Evolutionary conservation across 53 echinoderm and acorn worm genomes (phyloP), one percentile per base, ranked within the genome.

Genomic region (Crossaster papposus): DNA sequence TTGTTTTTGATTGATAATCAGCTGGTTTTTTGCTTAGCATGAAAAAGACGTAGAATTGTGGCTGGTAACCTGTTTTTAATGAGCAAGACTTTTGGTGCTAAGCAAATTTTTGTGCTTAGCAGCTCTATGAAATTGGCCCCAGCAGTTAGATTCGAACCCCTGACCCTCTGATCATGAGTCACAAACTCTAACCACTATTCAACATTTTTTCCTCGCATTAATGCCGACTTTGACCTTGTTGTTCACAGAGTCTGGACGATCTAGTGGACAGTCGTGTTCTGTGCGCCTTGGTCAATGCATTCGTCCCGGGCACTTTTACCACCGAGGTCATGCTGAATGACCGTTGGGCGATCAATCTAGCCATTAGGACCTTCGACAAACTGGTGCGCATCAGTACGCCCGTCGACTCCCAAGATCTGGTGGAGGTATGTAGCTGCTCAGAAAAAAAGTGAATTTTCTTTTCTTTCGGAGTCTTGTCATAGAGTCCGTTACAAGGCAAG

Each of bases 321-420:
- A 94, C 96, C 0, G 98, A 97, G 65, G 94, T 97, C n/a, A 91
- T 97, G 71, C 92, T 97, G 55, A 97, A 97, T 85, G 98, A 97
- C 63, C 91, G 98, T 20, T 97, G 98, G 98, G 94, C 92, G 20
- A 93, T 93, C 82, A 97, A 97, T 58, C 92, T 97, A 8, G 98
- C 96, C 11, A 88, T 97, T 30, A 85, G 93, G 70, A 95, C 94
- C 4, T 97, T 92, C 89, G 98, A 97, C 91, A 97, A 97, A 82
- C 90, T 97, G 83, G 94, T 97, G 73, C 79, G 98, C 18, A 94
- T 97, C 36, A 81, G 28, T 17, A 97, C 95, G 10, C 98, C 98
- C 0, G 81, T 97, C 22, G 96, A 97, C n/a, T 97, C 98, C 2
- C 93, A 96, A 72, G 98, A 97, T 83, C 76, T 97, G 23, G 92